Percentiles rank a stretch among this genome's conserved stretches.
phyloP scores from a whole-genome alignment of 2,888 invertebrate genomes.

The Microctonus brassicae region DNA sequence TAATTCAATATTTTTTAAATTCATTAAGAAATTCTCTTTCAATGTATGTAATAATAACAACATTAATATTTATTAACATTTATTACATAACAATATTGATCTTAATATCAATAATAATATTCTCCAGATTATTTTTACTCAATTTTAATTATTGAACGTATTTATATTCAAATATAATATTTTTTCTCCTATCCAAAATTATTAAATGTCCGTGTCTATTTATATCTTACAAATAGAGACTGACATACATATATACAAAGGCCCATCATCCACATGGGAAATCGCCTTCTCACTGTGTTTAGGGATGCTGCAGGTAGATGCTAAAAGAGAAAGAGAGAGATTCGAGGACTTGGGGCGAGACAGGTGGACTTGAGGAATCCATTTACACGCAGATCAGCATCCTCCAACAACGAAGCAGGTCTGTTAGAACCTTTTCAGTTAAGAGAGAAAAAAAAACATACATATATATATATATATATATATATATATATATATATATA shows the following conservation, averaged over 20 bases:
- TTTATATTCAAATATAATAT: no score
- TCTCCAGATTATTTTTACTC: no score
- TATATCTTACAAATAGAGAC: slow-evolving; percentile 2
- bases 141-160: no score
- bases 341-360: slow-evolving; percentile 12
- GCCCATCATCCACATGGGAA: slow-evolving; percentile 12
- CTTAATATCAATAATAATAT: no score
- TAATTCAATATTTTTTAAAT: no score
- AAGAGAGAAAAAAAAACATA: background rate
- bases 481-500: background rate
- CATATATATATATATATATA: background rate
- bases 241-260: slow-evolving; percentile 21
- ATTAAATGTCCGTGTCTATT: background rate
- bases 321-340: background rate
- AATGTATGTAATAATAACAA: no score
- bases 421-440: background rate
- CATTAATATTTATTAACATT: no score
- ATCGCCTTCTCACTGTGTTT: slow-evolving; percentile 6
- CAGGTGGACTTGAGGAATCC: slow-evolving; percentile 20
- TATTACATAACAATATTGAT: no score
- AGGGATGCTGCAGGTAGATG: slow-evolving; percentile 9
- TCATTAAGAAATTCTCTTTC: no score
- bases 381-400: slow-evolving; percentile 17
- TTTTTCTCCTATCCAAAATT: background rate
- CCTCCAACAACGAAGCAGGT: background rate